phyloP scores from a whole-genome alignment of 2,888 invertebrate species.

The Scaptomyza tumidula region DNA sequence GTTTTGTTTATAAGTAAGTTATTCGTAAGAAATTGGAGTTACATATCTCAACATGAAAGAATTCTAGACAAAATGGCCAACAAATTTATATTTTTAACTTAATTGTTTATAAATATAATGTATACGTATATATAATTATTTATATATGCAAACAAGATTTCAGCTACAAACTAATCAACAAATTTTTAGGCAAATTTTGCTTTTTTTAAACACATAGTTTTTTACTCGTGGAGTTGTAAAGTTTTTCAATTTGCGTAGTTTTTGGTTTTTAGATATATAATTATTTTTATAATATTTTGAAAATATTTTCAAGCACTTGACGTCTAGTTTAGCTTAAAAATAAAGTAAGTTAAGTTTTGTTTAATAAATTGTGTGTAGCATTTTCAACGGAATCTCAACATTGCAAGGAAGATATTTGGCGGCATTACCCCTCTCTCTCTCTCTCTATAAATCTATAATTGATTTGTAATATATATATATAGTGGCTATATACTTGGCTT shows the following conservation, averaged over 20 bases:
- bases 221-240: conserved; percentile 35
- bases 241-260: conserved; percentile 4
- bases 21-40: conserved; percentile 56
- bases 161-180: conserved; percentile 74
- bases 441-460: conserved; percentile 6
- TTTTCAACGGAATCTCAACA: conserved; percentile 81
- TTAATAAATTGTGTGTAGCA: conserved; percentile 68
- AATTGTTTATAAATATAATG: conserved; percentile 27
- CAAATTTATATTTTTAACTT: conserved; percentile 20
- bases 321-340: conserved; percentile 61
- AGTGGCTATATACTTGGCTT: conserved; percentile 36
- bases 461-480: conserved; percentile 5
- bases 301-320: conserved; percentile 77
- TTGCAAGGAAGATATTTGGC: conserved; percentile 79
- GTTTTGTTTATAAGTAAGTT: conserved; percentile 45
- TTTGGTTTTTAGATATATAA: not conserved
- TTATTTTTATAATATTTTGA: conserved; percentile 67
- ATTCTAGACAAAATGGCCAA: conserved; percentile 29
- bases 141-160: conserved; percentile 53
- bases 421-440: conserved; percentile 36
- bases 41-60: conserved; percentile 19
- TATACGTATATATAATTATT: conserved; percentile 12
- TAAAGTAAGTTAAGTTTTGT: conserved; percentile 43
- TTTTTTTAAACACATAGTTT: conserved; percentile 40
- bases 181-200: conserved; percentile 48